Conservation (phyloP, 2,113 vertebrate species). For the Gallinago undulata region DNA sequence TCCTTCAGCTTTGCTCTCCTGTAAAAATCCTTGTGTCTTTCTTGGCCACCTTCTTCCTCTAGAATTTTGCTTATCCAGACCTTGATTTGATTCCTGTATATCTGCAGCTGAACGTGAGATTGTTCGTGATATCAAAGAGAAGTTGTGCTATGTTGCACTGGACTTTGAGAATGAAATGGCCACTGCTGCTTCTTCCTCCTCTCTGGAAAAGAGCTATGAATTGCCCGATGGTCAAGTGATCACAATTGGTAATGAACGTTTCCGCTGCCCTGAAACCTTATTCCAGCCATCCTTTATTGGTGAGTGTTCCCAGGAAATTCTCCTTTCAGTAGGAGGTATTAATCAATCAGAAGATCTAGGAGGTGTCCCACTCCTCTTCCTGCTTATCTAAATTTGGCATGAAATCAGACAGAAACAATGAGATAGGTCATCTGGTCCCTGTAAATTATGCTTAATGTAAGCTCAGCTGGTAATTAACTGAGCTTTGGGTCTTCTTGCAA, state of each 20-base stretch:
- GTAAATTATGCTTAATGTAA: not conserved
- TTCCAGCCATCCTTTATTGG: constrained; percentile 98
- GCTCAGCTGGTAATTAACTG: not conserved
- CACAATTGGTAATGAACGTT: constrained; percentile 94
- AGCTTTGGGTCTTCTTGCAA: not conserved
- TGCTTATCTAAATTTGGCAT: not conserved
- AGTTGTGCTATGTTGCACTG: constrained; percentile 91
- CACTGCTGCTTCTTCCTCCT: constrained; percentile 93
- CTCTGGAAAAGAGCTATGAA: constrained; percentile 95
- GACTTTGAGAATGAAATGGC: constrained; percentile 99
- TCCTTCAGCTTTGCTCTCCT: not conserved
- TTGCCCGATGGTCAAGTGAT: constrained; percentile 95
- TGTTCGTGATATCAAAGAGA: constrained; percentile 95
- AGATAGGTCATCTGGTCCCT: not conserved
- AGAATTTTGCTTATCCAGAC: not conserved
- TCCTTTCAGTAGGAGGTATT: not conserved
- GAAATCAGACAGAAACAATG: not conserved
- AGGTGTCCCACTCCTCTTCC: not conserved
- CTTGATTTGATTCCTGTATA: not conserved
- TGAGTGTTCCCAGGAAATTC: constrained; percentile 68
- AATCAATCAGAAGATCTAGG: not conserved
- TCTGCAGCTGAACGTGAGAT: constrained; percentile 92
- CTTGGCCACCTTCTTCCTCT: not conserved
- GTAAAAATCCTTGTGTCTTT: not conserved
- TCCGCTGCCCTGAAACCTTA: constrained; percentile 94